Conservation (phyloP, 2,888 invertebrate genomes). For the Malthinus flaveolus region DNA sequence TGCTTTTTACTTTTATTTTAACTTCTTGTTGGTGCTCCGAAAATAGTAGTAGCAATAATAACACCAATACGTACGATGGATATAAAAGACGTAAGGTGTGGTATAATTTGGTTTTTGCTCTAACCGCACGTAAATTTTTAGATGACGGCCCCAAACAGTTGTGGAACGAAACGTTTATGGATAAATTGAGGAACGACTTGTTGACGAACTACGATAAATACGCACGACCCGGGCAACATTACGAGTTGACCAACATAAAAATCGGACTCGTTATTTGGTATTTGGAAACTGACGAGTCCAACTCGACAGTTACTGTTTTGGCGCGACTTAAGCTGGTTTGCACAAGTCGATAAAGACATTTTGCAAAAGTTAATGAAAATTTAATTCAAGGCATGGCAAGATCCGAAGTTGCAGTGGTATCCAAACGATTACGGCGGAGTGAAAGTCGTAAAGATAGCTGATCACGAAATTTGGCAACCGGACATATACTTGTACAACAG, state of each 20-base stretch:
- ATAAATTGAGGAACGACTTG: constrained; percentile 60
- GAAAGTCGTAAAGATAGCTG: constrained; percentile 62
- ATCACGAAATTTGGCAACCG: constrained; percentile 79
- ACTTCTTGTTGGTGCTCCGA: background rate
- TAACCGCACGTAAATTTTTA: constrained; percentile 24
- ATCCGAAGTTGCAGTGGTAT: constrained; percentile 75
- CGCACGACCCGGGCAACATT: constrained; percentile 58
- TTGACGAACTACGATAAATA: constrained; percentile 62
- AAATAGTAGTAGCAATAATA: too few relatives aligned
- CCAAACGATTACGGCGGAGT: constrained; percentile 67
- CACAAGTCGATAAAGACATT: too few relatives aligned
- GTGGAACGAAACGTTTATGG: constrained; percentile 62
- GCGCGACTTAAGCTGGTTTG: constrained; percentile 66
- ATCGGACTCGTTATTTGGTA: constrained; percentile 65
- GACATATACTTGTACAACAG: constrained; percentile 74
- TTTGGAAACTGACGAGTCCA: constrained; percentile 66
- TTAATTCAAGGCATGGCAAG: constrained; percentile 67
- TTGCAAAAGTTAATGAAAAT: background rate
- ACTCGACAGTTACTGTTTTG: constrained; percentile 63
- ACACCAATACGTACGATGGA: background rate
- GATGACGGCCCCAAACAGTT: constrained; percentile 49
- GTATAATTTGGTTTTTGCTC: background rate
- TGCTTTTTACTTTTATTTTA: background rate
- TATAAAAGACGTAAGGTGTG: background rate
- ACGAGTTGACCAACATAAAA: constrained; percentile 56